Conservation (phyloP, 1,140 invertebrate genomes). For the Drosophila nebulosa region DNA sequence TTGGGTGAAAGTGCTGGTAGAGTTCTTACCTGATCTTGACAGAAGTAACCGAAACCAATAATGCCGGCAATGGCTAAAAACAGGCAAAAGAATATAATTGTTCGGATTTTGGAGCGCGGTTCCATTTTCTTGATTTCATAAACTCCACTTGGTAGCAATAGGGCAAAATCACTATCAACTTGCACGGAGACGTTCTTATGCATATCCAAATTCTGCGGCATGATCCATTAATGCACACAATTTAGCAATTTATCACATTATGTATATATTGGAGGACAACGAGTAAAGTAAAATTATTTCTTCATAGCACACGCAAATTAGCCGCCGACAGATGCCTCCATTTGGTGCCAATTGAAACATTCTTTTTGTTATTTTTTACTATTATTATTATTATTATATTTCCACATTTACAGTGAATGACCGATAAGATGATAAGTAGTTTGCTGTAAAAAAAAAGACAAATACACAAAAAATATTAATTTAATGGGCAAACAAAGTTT, state of each 20-base stretch:
- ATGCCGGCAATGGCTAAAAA: slow-evolving; percentile 90
- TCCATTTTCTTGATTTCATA: slow-evolving; percentile 91
- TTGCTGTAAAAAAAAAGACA: slow-evolving; percentile 27
- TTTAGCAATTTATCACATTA: slow-evolving; percentile 5
- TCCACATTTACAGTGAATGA: slow-evolving; percentile 22
- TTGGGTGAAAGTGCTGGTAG: background rate
- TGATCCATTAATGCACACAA: slow-evolving; percentile 56
- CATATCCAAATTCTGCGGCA: slow-evolving; percentile 82
- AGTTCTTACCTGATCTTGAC: slow-evolving; percentile 87
- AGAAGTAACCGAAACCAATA: slow-evolving; percentile 93
- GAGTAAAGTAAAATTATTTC: background rate
- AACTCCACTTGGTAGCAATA: slow-evolving; percentile 85
- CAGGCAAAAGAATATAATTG: slow-evolving; percentile 89
- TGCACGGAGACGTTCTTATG: slow-evolving; percentile 89
- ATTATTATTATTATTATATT: background rate
- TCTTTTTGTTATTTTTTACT: background rate
- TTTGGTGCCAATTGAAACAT: background rate
- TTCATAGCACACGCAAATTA: background rate
- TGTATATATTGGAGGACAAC: background rate
- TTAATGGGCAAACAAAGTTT: background rate
- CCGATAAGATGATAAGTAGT: slow-evolving; percentile 42
- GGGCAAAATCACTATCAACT: slow-evolving; percentile 88
- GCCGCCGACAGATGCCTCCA: background rate
- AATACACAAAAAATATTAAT: slow-evolving; percentile 4
- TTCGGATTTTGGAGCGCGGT: slow-evolving; percentile 87